Base-by-base conservation (phyloP, 2,888 invertebrate species). In the Lypha dubia region DNA sequence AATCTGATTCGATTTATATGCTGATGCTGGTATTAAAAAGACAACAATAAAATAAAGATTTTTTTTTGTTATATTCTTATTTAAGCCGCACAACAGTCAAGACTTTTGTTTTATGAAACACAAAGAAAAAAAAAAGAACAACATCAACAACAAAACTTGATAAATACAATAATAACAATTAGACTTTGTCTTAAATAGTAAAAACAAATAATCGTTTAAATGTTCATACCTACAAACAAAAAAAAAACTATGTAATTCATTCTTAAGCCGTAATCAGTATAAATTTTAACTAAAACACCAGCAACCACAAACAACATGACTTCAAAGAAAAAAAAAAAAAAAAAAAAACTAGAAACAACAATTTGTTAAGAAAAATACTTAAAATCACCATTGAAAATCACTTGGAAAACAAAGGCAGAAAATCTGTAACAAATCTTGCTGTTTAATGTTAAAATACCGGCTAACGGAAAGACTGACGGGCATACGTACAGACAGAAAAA, bases 341-440 rank as follows among this genome's bases (percentile, higher is more conserved):
- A 65, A 35, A 71, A 73, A 44, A 68, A 38, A 62, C 71, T 28
- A 60, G 38, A 73, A 73, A 74, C 74, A 74, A 81, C 84, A 84
- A 84, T 81, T 81, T 84, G 84, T 84, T 70, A 70, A 4, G 13
- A 53, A 76, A 84, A 84, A 84, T 84, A 84, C 81, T 84, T 79
- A 84, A 81, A 84, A 84, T 84, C 81, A 74, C 81, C 70, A 84
- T 81, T 79, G 58, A 7, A 73, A 77, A 68, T 38, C 63, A 62
- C 67, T 51, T 51, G 32, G 17, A 35, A 20, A 70, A 65, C 7
- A 65, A 63, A 70, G 24, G n/a, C 44, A 65, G 15, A 41, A 68
- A 68, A 60, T 49, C 28, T 44, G 9, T 20, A 71, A 65, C 63
- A 71, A 65, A 73, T 53, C 17, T 38, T 60, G 11, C 38, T 1